A percentile compares a stretch with the other conserved stretches of the same genome.
These are phyloP conservation scores for Keiferia lycopersicella DNA, from an alignment of 2,888 invertebrate genomes.

Conservation along the genomic window DNA sequence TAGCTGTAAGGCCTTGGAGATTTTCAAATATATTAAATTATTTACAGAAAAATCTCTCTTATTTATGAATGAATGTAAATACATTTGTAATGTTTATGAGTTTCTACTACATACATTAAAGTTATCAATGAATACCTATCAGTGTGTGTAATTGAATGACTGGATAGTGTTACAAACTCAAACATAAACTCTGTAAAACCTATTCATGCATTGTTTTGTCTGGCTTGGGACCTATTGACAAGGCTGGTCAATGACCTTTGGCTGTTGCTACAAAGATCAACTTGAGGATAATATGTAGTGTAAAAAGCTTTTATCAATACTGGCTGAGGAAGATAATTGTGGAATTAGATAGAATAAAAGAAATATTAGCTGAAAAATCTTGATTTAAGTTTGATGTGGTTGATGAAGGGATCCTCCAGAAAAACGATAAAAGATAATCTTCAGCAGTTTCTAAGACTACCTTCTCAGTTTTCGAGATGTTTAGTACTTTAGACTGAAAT, in stretches of 20 bases:
- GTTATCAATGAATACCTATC: background rate
- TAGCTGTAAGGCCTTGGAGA: too few relatives aligned
- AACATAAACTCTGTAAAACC: constrained; percentile 3
- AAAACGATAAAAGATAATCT: too few relatives aligned
- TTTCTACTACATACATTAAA: background rate
- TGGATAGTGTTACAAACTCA: background rate
- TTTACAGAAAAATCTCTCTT: too few relatives aligned
- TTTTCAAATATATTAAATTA: too few relatives aligned
- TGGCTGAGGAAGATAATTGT: background rate
- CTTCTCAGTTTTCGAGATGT: background rate
- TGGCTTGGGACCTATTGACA: background rate
- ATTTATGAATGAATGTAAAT: background rate
- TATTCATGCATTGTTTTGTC: constrained; percentile 12
- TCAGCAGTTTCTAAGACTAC: background rate
- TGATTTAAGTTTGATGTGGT: too few relatives aligned
- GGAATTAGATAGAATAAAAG: background rate
- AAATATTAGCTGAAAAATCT: too few relatives aligned
- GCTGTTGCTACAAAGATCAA: background rate
- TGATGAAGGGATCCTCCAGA: too few relatives aligned
- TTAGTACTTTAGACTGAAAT: background rate
- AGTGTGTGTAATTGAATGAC: background rate
- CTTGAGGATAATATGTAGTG: background rate
- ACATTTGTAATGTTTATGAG: background rate
- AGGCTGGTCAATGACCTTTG: constrained; percentile 5
- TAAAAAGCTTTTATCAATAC: background rate